These are phyloP conservation scores for Alligator mississippiensis DNA, from an alignment of 2,113 vertebrate species.

Conservation along the genomic window DNA sequence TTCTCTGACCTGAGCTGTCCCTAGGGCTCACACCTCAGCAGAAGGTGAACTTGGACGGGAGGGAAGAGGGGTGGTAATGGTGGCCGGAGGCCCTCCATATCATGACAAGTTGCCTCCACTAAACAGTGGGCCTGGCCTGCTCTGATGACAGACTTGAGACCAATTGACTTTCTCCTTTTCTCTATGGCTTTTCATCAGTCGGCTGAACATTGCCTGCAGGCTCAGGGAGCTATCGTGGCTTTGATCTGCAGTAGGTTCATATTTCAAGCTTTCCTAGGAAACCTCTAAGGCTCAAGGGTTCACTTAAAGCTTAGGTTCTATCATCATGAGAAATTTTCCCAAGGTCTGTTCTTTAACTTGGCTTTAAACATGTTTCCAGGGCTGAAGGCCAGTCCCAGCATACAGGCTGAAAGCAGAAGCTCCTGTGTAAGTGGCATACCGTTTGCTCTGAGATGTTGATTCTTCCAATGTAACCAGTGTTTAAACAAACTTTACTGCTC, in stretches of 20 bases:
- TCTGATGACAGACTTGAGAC: background rate
- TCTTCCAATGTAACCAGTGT: constrained; percentile 79
- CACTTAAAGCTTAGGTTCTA: background rate
- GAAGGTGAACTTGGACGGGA: background rate
- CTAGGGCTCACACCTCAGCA: background rate
- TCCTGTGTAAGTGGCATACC: constrained; percentile 62
- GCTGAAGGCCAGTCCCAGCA: background rate
- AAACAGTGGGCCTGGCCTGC: background rate
- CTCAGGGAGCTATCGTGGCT: background rate
- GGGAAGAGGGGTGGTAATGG: no score
- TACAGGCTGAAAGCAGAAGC: background rate
- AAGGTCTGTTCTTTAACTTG: background rate
- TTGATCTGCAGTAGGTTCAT: background rate
- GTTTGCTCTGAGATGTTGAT: constrained; percentile 82
- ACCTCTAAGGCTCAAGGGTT: background rate
- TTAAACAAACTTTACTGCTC: constrained; percentile 80
- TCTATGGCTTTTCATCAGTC: background rate
- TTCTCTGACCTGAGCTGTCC: background rate
- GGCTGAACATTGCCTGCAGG: background rate
- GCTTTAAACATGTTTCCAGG: background rate
- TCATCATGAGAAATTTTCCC: background rate
- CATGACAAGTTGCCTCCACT: background rate
- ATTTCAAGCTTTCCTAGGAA: background rate
- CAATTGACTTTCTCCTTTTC: background rate
- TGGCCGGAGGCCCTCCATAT: background rate